Conservation (phyloP, 2,113 vertebrate species). For the Paedocypris sp. region DNA sequence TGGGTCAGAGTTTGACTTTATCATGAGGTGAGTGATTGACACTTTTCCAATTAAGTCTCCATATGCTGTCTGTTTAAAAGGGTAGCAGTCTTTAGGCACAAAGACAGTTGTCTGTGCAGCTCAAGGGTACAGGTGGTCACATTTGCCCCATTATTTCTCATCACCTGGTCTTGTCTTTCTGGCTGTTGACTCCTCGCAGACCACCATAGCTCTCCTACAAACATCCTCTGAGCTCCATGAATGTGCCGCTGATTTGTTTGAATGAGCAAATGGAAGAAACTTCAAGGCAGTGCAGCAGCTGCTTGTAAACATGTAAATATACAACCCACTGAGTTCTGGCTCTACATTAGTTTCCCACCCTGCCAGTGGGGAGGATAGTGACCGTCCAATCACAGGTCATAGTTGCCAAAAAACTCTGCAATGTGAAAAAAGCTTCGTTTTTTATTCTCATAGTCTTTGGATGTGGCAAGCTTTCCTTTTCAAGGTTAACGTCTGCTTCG, state of each 20-base stretch:
- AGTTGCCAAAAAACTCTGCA: too few relatives aligned
- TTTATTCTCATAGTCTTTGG: neutral
- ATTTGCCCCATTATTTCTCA: constrained; percentile 36
- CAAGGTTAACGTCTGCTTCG: constrained; percentile 31
- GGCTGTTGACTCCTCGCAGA: neutral
- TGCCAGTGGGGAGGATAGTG: constrained; percentile 44
- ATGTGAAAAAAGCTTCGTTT: too few relatives aligned
- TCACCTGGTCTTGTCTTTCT: constrained; percentile 61
- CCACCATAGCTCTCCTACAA: neutral
- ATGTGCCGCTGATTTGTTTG: too few relatives aligned
- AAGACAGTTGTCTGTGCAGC: constrained; percentile 42
- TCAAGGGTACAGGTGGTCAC: constrained; percentile 54
- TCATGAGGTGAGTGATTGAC: constrained; percentile 75
- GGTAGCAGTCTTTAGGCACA: neutral
- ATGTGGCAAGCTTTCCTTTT: neutral
- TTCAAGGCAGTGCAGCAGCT: constrained; percentile 66
- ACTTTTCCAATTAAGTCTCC: neutral
- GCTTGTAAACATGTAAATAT: constrained; percentile 68
- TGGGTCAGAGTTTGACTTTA: constrained; percentile 96
- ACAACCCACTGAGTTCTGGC: constrained; percentile 56
- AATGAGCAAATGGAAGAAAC: constrained; percentile 70
- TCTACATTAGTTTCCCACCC: constrained; percentile 31
- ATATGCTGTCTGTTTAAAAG: constrained; percentile 1
- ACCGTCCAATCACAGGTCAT: constrained; percentile 56
- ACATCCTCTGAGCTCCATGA: constrained; percentile 26